Evolutionary conservation across 2,113 vertebrate genomes (phyloP), one percentile per base, ranked within the genome.

Genomic region (Salvator merianae): DNA sequence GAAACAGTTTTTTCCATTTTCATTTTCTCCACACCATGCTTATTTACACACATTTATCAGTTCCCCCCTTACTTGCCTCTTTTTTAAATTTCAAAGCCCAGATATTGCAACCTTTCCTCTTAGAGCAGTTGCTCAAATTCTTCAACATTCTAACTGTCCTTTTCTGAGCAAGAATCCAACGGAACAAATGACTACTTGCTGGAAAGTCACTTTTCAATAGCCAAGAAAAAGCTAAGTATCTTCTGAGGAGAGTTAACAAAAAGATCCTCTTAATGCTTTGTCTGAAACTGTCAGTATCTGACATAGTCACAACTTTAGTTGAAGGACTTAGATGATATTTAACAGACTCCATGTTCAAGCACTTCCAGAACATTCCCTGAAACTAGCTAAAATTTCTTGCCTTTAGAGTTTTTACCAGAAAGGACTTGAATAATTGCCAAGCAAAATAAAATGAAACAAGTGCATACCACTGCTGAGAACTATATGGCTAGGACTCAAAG

Each of bases 401-500:
- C 26, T 65, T 59, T 4, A 16, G 14, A 18, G 55, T 59, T 59
- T 18, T 59, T 59, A 59, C 55, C 55, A 59, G 55, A 59, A 59
- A 59, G 55, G 55, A 59, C 55, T 59, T 59, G 55, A 59, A 59
- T 20, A 55, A 59, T 59, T 59, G 55, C 55, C 55, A 59, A 20
- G 55, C 55, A 59, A 66, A 66, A 66, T 66, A 66, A 30, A 3
- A 66, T n/a, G 30, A 66, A 66, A 66, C 30, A 30, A 12, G 24
- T 62, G 18, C 59, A 62, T 20, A 70, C 20, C 32, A 70, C 68
- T 70, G 68, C 43, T 47, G 43, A 70, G 16, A 70, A 70, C 68
- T 22, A 70, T 43, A 24, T 40, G 92, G 91, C 89, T 86, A 20
- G 18, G 16, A 20, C 55, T 59, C 55, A 87, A 88, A 81, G 26